Evolutionary conservation across 1,140 invertebrate species (phyloP).

Genomic region (Tenebrio molitor): DNA sequence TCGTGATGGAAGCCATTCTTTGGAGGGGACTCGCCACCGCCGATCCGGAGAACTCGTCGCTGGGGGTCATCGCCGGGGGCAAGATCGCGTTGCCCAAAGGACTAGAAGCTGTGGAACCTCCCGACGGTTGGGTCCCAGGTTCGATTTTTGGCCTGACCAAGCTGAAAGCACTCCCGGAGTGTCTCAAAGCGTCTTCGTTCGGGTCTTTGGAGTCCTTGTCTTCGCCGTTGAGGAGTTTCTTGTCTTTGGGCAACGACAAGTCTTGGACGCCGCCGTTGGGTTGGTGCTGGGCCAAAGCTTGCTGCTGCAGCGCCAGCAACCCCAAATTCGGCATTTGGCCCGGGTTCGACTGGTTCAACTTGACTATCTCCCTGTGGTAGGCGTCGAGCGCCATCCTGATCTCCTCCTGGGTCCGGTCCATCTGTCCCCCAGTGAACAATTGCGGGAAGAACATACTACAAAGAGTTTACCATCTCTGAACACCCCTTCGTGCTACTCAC

Average conservation of each 20-base stretch:
- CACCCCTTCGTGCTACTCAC: constrained; percentile 68
- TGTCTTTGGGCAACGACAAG: constrained; percentile 86
- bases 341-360: constrained; percentile 78
- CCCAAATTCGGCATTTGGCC: constrained; percentile 73
- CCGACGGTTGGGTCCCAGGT: constrained; percentile 74
- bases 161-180: constrained; percentile 88
- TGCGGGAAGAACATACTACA: constrained; percentile 84
- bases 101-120: constrained; percentile 78
- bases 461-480: constrained; percentile 77
- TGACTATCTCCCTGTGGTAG: constrained; percentile 92
- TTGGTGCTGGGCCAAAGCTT: constrained; percentile 72
- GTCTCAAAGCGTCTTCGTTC: constrained; percentile 77
- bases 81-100: constrained; percentile 86
- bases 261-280: constrained; percentile 85
- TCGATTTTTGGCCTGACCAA: constrained; percentile 86
- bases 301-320: constrained; percentile 80
- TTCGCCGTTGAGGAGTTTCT: constrained; percentile 80
- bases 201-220: constrained; percentile 62
- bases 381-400: constrained; percentile 91
- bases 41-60: constrained; percentile 81
- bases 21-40: constrained; percentile 93
- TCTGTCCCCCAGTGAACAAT: constrained; percentile 77
- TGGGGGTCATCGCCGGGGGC: constrained; percentile 82
- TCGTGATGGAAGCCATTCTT: constrained; percentile 97
- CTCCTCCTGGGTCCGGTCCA: constrained; percentile 86